Evolutionary conservation across 2,888 invertebrate species (phyloP).

Genomic region (Drosophila trichaetosa): DNA sequence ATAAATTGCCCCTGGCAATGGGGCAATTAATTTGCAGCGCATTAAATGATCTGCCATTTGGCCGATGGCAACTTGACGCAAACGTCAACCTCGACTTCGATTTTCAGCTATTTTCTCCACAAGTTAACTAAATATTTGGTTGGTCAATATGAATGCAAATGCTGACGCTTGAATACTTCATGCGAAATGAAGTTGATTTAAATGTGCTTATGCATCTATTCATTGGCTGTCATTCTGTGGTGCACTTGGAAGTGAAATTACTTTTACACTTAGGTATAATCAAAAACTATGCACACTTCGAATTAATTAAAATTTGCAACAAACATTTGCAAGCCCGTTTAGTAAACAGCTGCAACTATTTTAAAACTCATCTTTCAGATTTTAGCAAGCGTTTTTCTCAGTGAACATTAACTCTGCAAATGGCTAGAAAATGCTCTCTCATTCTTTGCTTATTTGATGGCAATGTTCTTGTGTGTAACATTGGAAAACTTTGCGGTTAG

Average conservation of each 20-base stretch:
- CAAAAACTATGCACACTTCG: not conserved
- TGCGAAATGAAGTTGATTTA: not conserved
- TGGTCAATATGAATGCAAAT: slow-evolving; percentile 1
- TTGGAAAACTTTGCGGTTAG: slow-evolving; percentile 30
- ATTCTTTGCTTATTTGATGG: too few species aligned
- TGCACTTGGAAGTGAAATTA: not conserved
- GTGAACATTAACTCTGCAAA: not conserved
- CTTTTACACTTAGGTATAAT: not conserved
- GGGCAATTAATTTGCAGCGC: slow-evolving; percentile 76
- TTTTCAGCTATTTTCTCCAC: slow-evolving; percentile 1
- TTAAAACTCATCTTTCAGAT: not conserved
- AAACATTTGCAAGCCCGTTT: not conserved
- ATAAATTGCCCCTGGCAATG: slow-evolving; percentile 73
- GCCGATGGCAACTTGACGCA: slow-evolving; percentile 30
- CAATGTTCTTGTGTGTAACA: slow-evolving; percentile 5
- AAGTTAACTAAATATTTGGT: slow-evolving; percentile 34
- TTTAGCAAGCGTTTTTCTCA: too few species aligned
- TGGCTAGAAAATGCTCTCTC: not conserved
- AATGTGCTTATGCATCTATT: not conserved
- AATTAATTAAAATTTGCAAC: not conserved
- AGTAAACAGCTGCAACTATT: not conserved
- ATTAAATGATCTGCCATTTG: slow-evolving; percentile 75
- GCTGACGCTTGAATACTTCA: not conserved
- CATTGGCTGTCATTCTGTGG: not conserved
- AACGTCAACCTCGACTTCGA: slow-evolving; percentile 22